A percentile compares a stretch with the other conserved stretches of the same genome.
Conservation (phyloP, 2,888 invertebrate genomes). For the Griposia aprilina region DNA sequence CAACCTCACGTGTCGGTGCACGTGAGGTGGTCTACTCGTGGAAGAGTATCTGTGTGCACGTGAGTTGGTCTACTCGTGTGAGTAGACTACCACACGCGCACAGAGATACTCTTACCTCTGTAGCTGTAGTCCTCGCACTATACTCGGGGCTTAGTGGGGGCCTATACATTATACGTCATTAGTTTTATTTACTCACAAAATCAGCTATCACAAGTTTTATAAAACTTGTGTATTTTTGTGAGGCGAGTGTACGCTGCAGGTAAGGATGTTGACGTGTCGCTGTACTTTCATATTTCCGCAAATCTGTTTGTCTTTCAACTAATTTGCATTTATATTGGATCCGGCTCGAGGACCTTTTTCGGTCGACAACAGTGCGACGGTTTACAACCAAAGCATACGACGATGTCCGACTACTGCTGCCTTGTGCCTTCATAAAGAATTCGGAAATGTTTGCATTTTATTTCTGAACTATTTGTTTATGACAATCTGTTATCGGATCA, state of each 20-base stretch:
- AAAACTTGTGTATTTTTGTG: neutral
- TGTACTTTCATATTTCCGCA: conserved; percentile 72
- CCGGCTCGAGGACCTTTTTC: conserved; percentile 50
- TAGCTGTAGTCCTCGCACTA: neutral
- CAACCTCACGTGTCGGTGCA: neutral
- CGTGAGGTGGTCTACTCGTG: too few relatives aligned
- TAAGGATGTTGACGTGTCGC: conserved; percentile 44
- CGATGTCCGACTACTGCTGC: neutral
- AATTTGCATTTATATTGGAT: conserved; percentile 77
- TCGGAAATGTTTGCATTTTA: neutral
- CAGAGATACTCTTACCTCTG: too few relatives aligned
- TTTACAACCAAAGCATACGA: neutral
- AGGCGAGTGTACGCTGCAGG: conserved; percentile 10
- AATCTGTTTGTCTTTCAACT: conserved; percentile 73
- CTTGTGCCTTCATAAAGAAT: neutral
- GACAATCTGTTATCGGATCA: neutral
- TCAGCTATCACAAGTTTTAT: neutral
- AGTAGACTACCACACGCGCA: too few relatives aligned
- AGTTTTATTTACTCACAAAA: neutral
- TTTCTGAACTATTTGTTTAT: neutral
- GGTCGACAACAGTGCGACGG: conserved; percentile 2
- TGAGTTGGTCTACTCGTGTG: neutral
- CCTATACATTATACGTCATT: neutral
- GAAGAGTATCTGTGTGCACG: too few relatives aligned
- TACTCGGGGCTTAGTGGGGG: neutral